Percentiles rank a stretch among this genome's conserved stretches.
Conservation (phyloP, 2,888 invertebrate species). For the Tetragonisca angustula region DNA sequence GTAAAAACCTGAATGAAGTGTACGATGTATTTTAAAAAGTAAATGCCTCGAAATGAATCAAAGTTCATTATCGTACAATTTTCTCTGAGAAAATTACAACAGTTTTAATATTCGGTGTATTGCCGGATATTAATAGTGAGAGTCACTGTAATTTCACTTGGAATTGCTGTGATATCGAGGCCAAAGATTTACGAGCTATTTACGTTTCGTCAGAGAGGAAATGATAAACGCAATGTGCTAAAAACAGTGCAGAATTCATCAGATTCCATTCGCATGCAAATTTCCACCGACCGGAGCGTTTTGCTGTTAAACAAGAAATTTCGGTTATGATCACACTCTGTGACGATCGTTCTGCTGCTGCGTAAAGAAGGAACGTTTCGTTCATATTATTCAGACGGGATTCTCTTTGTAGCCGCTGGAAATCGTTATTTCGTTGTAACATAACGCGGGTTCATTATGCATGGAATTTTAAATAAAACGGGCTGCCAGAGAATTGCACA, state of each 20-base stretch:
- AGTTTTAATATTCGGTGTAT: no score
- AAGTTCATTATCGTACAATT: no score
- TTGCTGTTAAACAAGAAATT: no score
- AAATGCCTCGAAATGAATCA: no score
- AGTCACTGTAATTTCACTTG: conserved; percentile 9
- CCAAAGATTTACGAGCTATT: conserved; percentile 2
- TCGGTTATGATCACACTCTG: background rate
- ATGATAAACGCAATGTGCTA: background rate
- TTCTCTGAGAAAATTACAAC: no score
- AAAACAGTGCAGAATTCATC: background rate
- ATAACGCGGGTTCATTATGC: background rate
- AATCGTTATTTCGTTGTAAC: background rate
- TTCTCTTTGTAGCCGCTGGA: background rate
- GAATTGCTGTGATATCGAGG: background rate
- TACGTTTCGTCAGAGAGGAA: conserved; percentile 5
- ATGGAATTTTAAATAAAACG: conserved; percentile 1
- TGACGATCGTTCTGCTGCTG: background rate
- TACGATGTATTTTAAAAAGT: no score
- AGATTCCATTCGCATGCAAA: background rate
- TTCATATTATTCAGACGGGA: background rate
- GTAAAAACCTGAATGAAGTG: no score
- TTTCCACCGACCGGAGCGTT: background rate
- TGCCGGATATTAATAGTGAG: no score
- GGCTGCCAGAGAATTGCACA: background rate
- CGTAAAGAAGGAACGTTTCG: no score